These are phyloP conservation scores for Eulacestoma nigropectus DNA, from an alignment of 2,113 vertebrate genomes.

Conservation along the genomic window DNA sequence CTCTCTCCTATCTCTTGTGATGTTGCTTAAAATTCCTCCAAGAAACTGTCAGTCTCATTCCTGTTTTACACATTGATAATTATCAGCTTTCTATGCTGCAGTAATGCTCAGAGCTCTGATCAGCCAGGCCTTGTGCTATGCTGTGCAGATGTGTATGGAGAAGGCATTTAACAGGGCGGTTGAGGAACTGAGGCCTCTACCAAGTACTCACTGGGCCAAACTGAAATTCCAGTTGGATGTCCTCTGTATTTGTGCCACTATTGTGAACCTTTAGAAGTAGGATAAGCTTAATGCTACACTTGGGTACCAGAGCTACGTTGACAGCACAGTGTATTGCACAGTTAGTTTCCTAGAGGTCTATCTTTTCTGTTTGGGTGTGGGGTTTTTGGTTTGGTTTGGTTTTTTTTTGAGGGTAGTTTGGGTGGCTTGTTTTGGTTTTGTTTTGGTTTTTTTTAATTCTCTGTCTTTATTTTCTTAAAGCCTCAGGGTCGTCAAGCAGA, in stretches of 20 bases:
- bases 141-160: background rate
- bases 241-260: background rate
- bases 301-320: background rate
- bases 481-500: constrained; percentile 89
- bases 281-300: background rate
- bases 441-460: background rate
- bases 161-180: background rate
- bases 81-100: background rate
- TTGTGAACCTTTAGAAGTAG: background rate
- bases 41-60: background rate
- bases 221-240: background rate
- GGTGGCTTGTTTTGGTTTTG: background rate
- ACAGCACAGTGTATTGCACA: background rate
- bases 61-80: background rate
- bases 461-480: constrained; percentile 61
- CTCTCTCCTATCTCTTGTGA: background rate
- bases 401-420: background rate
- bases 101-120: background rate
- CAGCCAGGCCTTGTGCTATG: background rate
- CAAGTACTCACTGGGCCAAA: background rate
- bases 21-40: background rate
- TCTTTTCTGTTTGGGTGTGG: background rate
- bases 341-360: background rate
- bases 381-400: background rate
- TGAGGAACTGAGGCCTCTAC: background rate